Percentiles rank a stretch among this genome's conserved stretches.
phyloP scores from a whole-genome alignment of 2,797 vertebrate species.

The Acanthurus leucopareius region DNA sequence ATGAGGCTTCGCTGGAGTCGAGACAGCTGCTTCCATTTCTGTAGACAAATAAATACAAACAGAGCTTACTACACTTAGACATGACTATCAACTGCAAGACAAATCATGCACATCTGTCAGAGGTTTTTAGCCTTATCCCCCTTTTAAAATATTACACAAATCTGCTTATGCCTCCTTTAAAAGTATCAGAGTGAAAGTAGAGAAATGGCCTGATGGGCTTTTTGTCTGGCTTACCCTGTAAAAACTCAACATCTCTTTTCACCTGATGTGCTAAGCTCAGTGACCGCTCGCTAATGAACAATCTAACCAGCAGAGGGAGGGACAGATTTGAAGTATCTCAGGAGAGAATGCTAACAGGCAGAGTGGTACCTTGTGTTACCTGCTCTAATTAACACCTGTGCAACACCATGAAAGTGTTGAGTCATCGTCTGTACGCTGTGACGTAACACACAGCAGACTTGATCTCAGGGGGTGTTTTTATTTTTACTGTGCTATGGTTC shows the following conservation, averaged over 20 bases:
- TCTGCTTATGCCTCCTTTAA: conserved; percentile 5
- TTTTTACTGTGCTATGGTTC: conserved; percentile 1
- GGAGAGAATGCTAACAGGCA: conserved; percentile 39
- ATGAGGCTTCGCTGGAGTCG: conserved; percentile 92
- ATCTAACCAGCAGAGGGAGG: conserved; percentile 28
- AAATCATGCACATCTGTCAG: conserved; percentile 9
- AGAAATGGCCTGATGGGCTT: neutral
- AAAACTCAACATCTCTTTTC: conserved; percentile 47
- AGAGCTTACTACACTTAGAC: conserved; percentile 10
- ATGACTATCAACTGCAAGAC: conserved; percentile 5
- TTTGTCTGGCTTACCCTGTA: conserved; percentile 27
- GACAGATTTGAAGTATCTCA: conserved; percentile 25
- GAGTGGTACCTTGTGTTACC: conserved; percentile 12
- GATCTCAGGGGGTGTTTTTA: conserved; percentile 25
- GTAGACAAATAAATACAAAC: conserved; percentile 46
- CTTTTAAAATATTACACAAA: conserved; percentile 14
- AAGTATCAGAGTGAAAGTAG: too few relatives aligned
- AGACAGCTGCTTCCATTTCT: conserved; percentile 99
- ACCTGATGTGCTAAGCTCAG: neutral
- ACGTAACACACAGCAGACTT: conserved; percentile 27
- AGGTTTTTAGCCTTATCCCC: neutral
- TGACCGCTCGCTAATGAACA: conserved; percentile 35
- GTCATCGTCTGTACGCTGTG: conserved; percentile 42
- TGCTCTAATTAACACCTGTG: conserved; percentile 72
- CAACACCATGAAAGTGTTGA: conserved; percentile 66